phyloP scores from a whole-genome alignment of 92 coral and sea anemone genomes.

The Diadumene lineata region DNA sequence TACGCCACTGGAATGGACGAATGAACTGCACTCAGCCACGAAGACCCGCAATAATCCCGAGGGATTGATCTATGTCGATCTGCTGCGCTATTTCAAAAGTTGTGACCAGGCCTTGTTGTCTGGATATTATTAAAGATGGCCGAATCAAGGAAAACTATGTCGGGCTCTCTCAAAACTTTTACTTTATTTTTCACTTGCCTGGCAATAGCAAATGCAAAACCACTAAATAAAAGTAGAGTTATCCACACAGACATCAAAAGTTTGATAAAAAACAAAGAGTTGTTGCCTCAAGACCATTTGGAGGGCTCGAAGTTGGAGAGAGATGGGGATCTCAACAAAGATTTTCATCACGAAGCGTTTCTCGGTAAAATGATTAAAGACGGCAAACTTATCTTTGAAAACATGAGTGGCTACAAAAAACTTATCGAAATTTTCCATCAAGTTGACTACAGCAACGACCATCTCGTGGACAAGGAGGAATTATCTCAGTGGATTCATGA shows the following conservation, averaged over 20 bases:
- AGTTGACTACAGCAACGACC: constrained; percentile 84
- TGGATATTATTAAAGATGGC: constrained; percentile 24
- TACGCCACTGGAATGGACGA: too few relatives aligned
- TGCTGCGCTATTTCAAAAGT: too few relatives aligned
- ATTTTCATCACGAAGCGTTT: constrained; percentile 95
- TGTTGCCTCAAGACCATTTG: constrained; percentile 84
- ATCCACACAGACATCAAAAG: constrained; percentile 35
- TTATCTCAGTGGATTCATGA: constrained; percentile 84
- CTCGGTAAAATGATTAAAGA: constrained; percentile 87
- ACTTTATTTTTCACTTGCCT: background rate
- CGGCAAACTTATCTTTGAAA: constrained; percentile 77
- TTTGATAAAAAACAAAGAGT: constrained; percentile 56
- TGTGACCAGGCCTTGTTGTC: constrained; percentile 53
- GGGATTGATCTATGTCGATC: too few relatives aligned
- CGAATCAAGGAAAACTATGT: constrained; percentile 4
- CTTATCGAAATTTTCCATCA: constrained; percentile 89
- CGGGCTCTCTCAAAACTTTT: background rate
- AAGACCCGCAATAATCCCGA: too few relatives aligned
- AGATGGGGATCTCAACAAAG: constrained; percentile 92
- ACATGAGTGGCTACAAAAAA: constrained; percentile 84
- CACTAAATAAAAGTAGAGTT: constrained; percentile 38
- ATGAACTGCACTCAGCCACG: too few relatives aligned
- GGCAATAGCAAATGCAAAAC: constrained; percentile 21
- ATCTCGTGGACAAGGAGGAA: constrained; percentile 78
- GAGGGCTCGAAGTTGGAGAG: constrained; percentile 88